A percentile compares a stretch with the other conserved stretches of the same genome.
Evolutionary conservation across 2,888 invertebrate genomes (phyloP).

Genomic region (Thera britannica): DNA sequence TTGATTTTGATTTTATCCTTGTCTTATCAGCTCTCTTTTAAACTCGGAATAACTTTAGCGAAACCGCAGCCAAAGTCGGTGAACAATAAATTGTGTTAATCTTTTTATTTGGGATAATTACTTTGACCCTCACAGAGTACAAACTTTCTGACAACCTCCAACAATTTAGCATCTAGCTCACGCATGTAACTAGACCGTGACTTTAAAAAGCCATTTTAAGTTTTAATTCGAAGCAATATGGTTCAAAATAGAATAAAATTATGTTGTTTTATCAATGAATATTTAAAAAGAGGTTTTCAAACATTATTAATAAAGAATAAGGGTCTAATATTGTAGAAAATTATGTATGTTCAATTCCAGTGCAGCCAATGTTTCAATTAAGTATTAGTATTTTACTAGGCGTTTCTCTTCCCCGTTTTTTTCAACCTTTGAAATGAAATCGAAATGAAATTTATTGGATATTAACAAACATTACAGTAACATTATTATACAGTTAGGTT

Average conservation of each 20-base stretch:
- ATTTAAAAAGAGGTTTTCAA: slow-evolving; percentile 1
- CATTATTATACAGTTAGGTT: no score
- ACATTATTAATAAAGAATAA: neutral
- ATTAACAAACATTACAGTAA: no score
- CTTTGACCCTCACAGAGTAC: slow-evolving; percentile 9
- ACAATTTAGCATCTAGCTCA: slow-evolving; percentile 7
- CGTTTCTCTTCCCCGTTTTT: no score
- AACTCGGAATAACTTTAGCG: no score
- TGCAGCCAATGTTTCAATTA: no score
- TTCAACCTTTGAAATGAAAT: no score
- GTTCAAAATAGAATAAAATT: neutral
- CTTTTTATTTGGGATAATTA: slow-evolving; percentile 16
- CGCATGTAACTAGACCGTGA: slow-evolving; percentile 25
- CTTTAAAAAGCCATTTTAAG: neutral
- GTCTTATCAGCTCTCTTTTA: no score
- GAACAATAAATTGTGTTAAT: neutral
- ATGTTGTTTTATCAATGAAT: no score
- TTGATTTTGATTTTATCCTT: no score
- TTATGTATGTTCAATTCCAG: neutral
- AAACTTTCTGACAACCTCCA: slow-evolving; percentile 5
- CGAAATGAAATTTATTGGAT: no score
- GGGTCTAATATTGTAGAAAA: slow-evolving; percentile 2
- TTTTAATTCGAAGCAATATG: neutral
- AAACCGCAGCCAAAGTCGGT: no score
- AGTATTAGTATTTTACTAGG: no score